Percentiles rank a stretch among this genome's conserved stretches.
Evolutionary conservation across 2,888 invertebrate genomes (phyloP).

Genomic region (Stratiomys singularior): DNA sequence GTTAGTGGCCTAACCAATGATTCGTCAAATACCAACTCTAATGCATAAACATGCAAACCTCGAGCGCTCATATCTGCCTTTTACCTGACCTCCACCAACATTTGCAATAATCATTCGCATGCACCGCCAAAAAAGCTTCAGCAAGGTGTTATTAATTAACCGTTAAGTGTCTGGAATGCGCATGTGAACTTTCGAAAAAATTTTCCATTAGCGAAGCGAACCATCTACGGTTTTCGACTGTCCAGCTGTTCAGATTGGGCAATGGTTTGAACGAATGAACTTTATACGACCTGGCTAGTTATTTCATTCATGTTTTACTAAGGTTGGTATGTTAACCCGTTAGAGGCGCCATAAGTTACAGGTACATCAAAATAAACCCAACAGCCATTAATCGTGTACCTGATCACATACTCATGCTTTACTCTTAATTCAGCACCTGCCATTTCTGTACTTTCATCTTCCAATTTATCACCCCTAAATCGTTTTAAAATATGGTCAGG

Average conservation of each 20-base stretch:
- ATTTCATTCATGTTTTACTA: constrained; percentile 32
- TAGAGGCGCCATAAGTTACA: neutral
- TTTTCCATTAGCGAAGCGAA: constrained; percentile 17
- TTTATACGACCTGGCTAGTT: neutral
- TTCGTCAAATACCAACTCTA: too few species aligned
- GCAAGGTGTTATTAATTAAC: constrained; percentile 37
- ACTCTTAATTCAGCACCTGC: too few species aligned
- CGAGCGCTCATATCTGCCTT: neutral
- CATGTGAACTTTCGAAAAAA: constrained; percentile 36
- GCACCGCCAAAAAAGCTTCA: constrained; percentile 16
- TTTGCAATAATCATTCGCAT: constrained; percentile 14
- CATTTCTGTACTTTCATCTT: too few species aligned
- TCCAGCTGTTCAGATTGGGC: neutral
- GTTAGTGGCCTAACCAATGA: too few species aligned
- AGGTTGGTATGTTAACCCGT: constrained; percentile 9
- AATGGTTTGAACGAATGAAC: too few species aligned
- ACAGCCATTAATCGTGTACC: too few species aligned
- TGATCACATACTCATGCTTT: too few species aligned
- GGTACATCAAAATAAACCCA: too few species aligned
- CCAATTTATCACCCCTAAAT: too few species aligned
- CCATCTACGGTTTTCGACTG: constrained; percentile 1
- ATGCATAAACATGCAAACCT: neutral
- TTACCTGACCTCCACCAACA: constrained; percentile 40
- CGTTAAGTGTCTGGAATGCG: constrained; percentile 41
- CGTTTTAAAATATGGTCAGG: too few species aligned